These are phyloP conservation scores for Aspidoscelis tigris DNA, from an alignment of 2,113 vertebrate genomes.

Conservation along the genomic window DNA sequence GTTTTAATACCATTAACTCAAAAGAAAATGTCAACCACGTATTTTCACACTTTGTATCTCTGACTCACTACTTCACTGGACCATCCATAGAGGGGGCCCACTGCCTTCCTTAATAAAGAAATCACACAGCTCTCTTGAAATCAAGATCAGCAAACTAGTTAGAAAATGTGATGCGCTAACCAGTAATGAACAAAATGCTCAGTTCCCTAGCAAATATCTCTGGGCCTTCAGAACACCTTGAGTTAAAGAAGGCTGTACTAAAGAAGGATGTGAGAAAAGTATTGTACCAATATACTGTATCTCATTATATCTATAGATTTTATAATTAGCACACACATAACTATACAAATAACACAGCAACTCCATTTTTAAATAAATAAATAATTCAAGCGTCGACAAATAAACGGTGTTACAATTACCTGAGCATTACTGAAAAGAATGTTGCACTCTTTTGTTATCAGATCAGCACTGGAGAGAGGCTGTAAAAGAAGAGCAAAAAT, in stretches of 20 bases:
- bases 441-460: constrained; percentile 29
- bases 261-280: not conserved
- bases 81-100: not conserved
- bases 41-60: not conserved
- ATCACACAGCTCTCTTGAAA: not conserved
- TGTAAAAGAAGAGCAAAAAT: not conserved
- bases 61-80: not conserved
- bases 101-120: not conserved
- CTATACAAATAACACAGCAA: too few relatives aligned
- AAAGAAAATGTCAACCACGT: not conserved
- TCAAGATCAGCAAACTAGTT: not conserved
- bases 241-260: not conserved
- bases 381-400: not conserved
- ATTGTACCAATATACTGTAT: not conserved
- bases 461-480: constrained; percentile 23
- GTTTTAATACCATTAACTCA: not conserved
- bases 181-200: too few relatives aligned
- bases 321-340: not conserved
- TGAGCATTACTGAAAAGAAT: constrained; percentile 15
- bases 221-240: not conserved
- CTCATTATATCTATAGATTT: not conserved
- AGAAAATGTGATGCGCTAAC: too few relatives aligned
- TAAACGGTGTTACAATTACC: not conserved
- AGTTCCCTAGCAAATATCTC: not conserved
- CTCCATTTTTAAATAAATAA: constrained; percentile 8